Base-by-base conservation (phyloP, 2,113 vertebrate species). In the Takifugu bimaculatus region DNA sequence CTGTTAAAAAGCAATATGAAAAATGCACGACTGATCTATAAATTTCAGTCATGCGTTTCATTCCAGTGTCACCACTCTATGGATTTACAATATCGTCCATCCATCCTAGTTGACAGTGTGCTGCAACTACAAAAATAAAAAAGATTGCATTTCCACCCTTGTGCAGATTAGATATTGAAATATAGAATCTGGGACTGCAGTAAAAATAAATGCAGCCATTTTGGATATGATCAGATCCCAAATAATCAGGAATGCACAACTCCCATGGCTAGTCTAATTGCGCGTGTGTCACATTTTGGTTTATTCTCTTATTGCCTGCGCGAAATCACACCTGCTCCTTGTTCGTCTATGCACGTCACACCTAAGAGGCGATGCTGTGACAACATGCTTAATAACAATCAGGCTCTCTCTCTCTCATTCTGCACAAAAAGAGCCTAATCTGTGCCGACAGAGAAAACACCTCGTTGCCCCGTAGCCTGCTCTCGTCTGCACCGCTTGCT, bases 361-460 rank as follows among this genome's bases (percentile, higher is more conserved):
- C 95, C 94, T 95, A 81, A 63, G 93, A 94, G 91, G 83, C 89
- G 91, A 92, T 88, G 83, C 93, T 85, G 93, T 93, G 92, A 91
- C 93, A 92, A 68, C 87, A 89, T 89, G 90, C 93, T 93, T 96
- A 93, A 94, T 95, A 95, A 94, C 93, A 94, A 94, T 95, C 93
- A 93, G 92, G 91, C 93, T 91, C 88, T 91, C 92, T 93, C n/a
- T n/a, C 13, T 48, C 45, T 48, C 93, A 93, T 92, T 93, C 92
- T 92, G 88, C 62, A 91, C 90, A 75, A 74, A 84, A 83, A 76
- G 57, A 84, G 47, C 49, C 73, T 84, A 82, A 86, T 86, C 57
- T 70, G 68, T 53, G 66, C 59, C 78, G 84, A 86, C 79, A 79
- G 94, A 93, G 93, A 93, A 93, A 94, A 91, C 91, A 92, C 92